Base-by-base conservation (phyloP, 1,140 invertebrate genomes). In the Sycophaga agraensis region DNA sequence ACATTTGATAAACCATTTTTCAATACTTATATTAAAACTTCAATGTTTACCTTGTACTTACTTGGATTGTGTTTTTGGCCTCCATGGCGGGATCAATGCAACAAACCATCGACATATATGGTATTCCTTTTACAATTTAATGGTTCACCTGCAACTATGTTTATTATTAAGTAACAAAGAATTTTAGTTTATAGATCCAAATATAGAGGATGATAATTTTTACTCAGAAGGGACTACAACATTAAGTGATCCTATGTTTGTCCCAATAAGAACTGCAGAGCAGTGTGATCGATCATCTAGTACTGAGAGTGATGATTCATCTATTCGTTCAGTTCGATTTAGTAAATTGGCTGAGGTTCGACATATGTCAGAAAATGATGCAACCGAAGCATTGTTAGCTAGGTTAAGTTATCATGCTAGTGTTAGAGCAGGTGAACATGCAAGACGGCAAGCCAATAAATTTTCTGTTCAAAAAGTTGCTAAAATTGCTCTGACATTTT, bases 1-100 rank as follows among this genome's bases (percentile, higher is more conserved):
- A 82, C 88, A 19, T 94, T 86, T 73, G 84, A 91, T 71, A 94
- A 94, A 70, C 92, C 93, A 55, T 94, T 93, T 79, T 95, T 94
- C 76, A 93, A 86, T 67, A 93, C 92, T 7, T 96, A 93, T 75
- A 78, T 93, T 34, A 94, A 94, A 78, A 94, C 91, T 9, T 90
- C 89, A 7, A 90, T 96, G 90, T 94, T 95, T 73, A 87, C 87
- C 2, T 75, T 94, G 19, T 96, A 94, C 75, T 79, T 95, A 48
- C 75, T 92, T 57, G 91, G 92, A 21, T 88, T 94, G 66, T 84
- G 91, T 50, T 87, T 93, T 64, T 90, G 90, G 84, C 86, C 87
- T 54, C 88, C 91, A 19, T 96, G 92, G 92, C 83, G 89, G 72
- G 86, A 90, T 53, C 86, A 88, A 57, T 94, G 91, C 69, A 84